A percentile compares a stretch with the other conserved stretches of the same genome.
Conservation (phyloP, 2,113 vertebrate species). For the Oxyruncus cristatus region DNA sequence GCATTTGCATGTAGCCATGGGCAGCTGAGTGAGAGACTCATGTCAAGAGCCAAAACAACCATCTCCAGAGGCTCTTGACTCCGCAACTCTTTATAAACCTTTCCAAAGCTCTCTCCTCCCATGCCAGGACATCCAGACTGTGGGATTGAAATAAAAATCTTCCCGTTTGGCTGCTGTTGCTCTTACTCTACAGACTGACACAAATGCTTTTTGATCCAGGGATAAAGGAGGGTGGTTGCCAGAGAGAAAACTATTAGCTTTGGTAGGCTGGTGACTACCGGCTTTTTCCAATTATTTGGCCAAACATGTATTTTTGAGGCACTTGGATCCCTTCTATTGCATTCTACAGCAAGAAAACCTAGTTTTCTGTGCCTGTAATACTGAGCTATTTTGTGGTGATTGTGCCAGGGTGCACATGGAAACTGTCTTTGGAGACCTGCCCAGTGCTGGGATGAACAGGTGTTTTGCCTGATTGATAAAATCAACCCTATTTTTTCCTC, state of each 20-base stretch:
- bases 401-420: background rate
- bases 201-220: background rate
- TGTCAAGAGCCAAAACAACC: background rate
- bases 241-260: background rate
- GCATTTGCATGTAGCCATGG: background rate
- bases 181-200: background rate
- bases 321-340: background rate
- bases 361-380: background rate
- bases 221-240: background rate
- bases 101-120: background rate
- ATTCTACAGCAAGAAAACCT: background rate
- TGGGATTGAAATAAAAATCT: background rate
- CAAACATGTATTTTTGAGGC: background rate
- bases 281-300: background rate
- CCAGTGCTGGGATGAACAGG: background rate
- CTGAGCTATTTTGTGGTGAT: rapidly evolving
- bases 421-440: background rate
- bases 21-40: background rate
- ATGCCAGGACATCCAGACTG: background rate
- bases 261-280: background rate
- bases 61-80: background rate
- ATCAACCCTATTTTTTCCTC: background rate
- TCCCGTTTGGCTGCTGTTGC: background rate
- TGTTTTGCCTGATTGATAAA: background rate
- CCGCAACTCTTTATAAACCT: background rate